These are phyloP conservation scores for Mormyrus lacerda DNA, from an alignment of 2,113 vertebrate species.

Conservation along the genomic window DNA sequence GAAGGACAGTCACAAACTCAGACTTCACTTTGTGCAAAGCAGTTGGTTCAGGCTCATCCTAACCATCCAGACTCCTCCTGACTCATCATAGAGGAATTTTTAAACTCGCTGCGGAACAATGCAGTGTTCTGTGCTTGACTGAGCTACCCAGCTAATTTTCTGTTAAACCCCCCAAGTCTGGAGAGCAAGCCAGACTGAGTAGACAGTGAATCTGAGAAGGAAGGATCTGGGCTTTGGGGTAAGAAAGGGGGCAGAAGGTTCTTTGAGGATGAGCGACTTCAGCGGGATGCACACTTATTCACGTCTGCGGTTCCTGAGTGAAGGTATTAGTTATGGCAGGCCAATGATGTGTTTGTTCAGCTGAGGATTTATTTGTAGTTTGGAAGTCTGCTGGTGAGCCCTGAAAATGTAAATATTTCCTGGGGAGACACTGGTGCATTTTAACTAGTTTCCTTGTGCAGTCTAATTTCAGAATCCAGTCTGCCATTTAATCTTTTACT, in stretches of 20 bases:
- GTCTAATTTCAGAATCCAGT: constrained; percentile 11
- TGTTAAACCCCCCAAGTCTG: constrained; percentile 60
- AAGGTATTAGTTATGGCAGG: constrained; percentile 16
- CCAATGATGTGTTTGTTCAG: constrained; percentile 21
- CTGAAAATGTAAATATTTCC: constrained; percentile 19
- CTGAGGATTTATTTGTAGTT: constrained; percentile 28
- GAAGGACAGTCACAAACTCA: not conserved
- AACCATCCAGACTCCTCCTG: not conserved
- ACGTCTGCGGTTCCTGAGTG: not conserved
- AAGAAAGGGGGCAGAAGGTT: constrained; percentile 10
- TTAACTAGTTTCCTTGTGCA: constrained; percentile 14
- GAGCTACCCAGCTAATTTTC: constrained; percentile 61
- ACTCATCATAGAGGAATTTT: constrained; percentile 54
- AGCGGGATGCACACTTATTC: not conserved
- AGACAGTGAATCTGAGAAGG: constrained; percentile 53
- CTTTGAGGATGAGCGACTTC: constrained; percentile 19
- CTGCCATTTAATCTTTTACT: not conserved
- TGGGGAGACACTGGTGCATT: constrained; percentile 5
- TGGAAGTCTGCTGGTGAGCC: constrained; percentile 17
- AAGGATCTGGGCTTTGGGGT: constrained; percentile 31
- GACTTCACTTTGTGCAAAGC: not conserved
- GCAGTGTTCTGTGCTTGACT: constrained; percentile 58
- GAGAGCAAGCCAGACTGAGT: constrained; percentile 48
- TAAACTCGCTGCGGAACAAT: constrained; percentile 56
- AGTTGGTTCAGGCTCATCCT: not conserved